Base-by-base conservation (phyloP, 2,113 vertebrate genomes). In the Ariopsis seemanni region DNA sequence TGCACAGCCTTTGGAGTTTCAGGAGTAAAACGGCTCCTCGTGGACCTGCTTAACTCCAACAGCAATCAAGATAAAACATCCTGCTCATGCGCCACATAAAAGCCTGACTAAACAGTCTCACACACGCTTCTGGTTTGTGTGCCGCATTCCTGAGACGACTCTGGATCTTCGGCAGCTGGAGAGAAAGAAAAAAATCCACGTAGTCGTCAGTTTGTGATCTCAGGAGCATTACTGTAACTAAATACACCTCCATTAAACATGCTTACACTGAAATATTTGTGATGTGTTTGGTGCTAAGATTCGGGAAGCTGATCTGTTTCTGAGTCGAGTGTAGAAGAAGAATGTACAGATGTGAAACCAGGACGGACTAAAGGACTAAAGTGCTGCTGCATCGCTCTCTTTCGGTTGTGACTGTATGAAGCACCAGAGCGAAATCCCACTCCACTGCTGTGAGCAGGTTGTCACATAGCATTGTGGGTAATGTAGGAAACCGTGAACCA, bases 51-150 rank as follows among this genome's bases (percentile, higher is more conserved):
- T 67, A 8, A 83, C 82, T 52, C n/a, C 1, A 17, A 11, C n/a
- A 52, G 25, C 82, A 48, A 52, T 52, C 11, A 8, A 5, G 18
- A 69, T 62, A 74, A 57, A 22, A 75, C 6, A 3, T 14, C 18
- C 53, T 74, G 27, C 25, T 42, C 50, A 25, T 22, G 69, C 14
- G 58, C 18, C 52, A 34, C n/a, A 71, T 84, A 53, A 84, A 65
- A 52, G 50, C 75, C 42, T 42, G 42, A 86, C 91, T 63, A 89
- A 65, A 42, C 53, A 87, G 42, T 87, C 42, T 86, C 71, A 75
- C 82, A 80, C 82, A 87, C 82, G 82, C 84, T 48, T 48, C 27
- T 14, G n/a, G 34, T 75, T 25, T 75, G 42, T 50, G 72, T 55
- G 52, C 12, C 14, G 2, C 25, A 9, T 57, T 79, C n/a, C 30